Base-by-base conservation (phyloP, 30 jellyfish, hydroid and myxozoan species). In the Chrysaora quinquecirrha region DNA sequence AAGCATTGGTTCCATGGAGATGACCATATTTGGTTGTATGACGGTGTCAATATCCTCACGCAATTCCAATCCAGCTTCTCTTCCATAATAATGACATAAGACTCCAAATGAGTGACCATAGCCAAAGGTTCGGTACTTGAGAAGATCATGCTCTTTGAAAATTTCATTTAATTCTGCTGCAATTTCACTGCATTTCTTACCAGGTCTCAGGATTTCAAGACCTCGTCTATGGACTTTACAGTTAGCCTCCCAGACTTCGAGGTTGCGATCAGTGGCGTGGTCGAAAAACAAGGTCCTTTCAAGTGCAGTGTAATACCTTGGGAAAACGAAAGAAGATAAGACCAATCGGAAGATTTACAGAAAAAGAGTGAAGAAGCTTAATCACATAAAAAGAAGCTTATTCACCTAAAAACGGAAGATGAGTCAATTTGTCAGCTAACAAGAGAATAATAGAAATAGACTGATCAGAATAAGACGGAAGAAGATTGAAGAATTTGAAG, bases 11-110 rank as follows among this genome's bases (percentile, higher is more conserved):
- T 90, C 97, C 97, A 90, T 90, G 34, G 97, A 90, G 21, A 90
- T 60, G 11, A 90, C 96, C 97, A 90, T 90, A 80, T 85, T 85
- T 47, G 97, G 97, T 68, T 84, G 78, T 25, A 90, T 52, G 23
- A 90, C 97, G 0, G 97, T 90, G 9, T 90, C 97, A 67, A 90
- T 79, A 68, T 90, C 97, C 34, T 90, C 97, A 1, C 97, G 77
- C 74, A 90, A 52, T 58, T 90, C 97, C 64, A 90, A 90, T 56
- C 96, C 97, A 70, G 97, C 97, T 88, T 90, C 97, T 65, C 97
- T 84, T 68, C 97, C 97, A 63, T 90, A 90, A 33, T 90, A 90
- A 47, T 90, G 97, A 62, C 90, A 85, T 70, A 90, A 61, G 0
- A 73, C 87, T 33, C 97, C 97, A 65, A 90, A 90, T 3, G 96